Percentiles rank a stretch among this genome's conserved stretches.
Conservation (phyloP, 1,140 invertebrate genomes). For the Zaprionus africanus region DNA sequence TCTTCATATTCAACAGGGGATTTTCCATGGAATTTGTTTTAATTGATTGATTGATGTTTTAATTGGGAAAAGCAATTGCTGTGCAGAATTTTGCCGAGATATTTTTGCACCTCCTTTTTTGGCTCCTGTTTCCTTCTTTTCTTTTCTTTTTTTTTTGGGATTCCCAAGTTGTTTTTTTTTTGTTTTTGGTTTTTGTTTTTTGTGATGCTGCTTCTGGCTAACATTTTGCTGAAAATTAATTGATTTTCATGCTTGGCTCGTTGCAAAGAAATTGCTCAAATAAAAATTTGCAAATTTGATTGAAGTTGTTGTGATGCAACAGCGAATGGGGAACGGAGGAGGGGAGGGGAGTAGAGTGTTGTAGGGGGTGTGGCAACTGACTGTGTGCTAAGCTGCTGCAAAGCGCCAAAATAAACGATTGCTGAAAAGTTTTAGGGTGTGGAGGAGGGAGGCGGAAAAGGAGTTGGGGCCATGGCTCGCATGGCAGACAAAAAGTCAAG, state of each 20-base stretch:
- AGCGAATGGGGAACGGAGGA: no score
- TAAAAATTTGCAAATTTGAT: conserved; percentile 82
- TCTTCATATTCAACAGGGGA: conserved; percentile 68
- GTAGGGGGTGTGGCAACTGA: neutral
- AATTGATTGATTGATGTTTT: conserved; percentile 83
- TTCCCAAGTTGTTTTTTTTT: conserved; percentile 21
- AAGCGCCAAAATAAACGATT: conserved; percentile 61
- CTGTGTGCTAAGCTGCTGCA: conserved; percentile 61
- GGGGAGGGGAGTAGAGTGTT: neutral
- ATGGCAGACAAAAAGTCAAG: conserved; percentile 40
- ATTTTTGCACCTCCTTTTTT: conserved; percentile 33
- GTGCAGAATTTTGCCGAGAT: conserved; percentile 38
- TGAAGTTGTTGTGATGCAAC: conserved; percentile 63
- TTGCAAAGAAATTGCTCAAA: conserved; percentile 79
- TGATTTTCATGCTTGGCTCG: conserved; percentile 79
- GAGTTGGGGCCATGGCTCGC: neutral
- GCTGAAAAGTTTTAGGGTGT: conserved; percentile 11
- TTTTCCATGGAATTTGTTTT: conserved; percentile 78
- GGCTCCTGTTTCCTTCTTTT: neutral
- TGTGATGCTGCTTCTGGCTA: conserved; percentile 48
- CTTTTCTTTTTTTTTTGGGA: conserved; percentile 27
- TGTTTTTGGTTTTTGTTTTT: conserved; percentile 3
- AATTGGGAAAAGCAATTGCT: conserved; percentile 78
- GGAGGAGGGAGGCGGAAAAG: neutral
- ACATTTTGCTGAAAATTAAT: conserved; percentile 80